Conservation (phyloP, 2,113 vertebrate genomes). For the Ovis aries region ARS-UI_Ramb_v3.0 NC_056060.1:48476001-48476500, state of each 20-base stretch:
- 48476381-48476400: background rate
- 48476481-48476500: background rate
- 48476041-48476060: background rate
- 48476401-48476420: background rate
- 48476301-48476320: background rate
- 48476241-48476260: background rate
- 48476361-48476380: background rate
- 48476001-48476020: background rate
- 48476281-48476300: background rate
- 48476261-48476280: background rate
- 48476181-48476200: background rate
- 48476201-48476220: background rate
- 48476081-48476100: background rate
- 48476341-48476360: background rate
- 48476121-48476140: background rate
- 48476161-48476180: background rate
- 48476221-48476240: background rate
- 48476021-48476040: background rate
- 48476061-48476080: background rate
- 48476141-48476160: background rate
- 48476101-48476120: background rate
- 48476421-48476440: background rate
- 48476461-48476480: background rate
- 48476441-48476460: background rate
- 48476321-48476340: background rate